Percentiles rank a stretch among this genome's conserved stretches.
Conservation (phyloP, 2,888 invertebrate species). For the Ypsolopha sequella region DNA sequence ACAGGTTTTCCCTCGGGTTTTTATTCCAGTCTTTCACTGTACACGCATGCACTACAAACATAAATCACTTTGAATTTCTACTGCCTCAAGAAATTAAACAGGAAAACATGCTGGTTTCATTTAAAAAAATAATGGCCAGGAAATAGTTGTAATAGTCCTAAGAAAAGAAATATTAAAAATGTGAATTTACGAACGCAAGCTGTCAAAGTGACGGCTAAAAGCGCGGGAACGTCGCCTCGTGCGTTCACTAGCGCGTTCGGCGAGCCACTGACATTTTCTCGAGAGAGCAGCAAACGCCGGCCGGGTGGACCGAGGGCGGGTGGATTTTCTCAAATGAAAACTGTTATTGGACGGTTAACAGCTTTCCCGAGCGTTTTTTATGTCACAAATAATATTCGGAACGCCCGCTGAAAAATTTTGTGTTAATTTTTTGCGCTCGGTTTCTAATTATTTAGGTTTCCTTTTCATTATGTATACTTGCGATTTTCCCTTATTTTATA, state of each 20-base stretch:
- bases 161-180: not conserved
- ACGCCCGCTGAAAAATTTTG: too few species aligned
- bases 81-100: not conserved
- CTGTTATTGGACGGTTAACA: not conserved
- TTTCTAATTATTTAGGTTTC: too few species aligned
- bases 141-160: too few species aligned
- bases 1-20: constrained; percentile 22
- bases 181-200: constrained; percentile 18
- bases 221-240: constrained; percentile 23
- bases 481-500: too few species aligned
- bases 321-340: not conserved
- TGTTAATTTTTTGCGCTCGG: too few species aligned
- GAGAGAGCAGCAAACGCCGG: not conserved
- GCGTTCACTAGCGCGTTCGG: constrained; percentile 21
- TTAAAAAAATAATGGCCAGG: not conserved
- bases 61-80: not conserved
- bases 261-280: constrained; percentile 34
- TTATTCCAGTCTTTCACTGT: constrained; percentile 27
- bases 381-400: not conserved
- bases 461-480: too few species aligned
- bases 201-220: constrained; percentile 16
- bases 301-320: not conserved
- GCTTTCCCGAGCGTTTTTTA: not conserved
- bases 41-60: constrained; percentile 17
- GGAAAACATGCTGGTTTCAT: not conserved